Evolutionary conservation across 2,797 vertebrate species (phyloP), one percentile per base, ranked within the genome.

Genomic region (Staurois parvus): DNA sequence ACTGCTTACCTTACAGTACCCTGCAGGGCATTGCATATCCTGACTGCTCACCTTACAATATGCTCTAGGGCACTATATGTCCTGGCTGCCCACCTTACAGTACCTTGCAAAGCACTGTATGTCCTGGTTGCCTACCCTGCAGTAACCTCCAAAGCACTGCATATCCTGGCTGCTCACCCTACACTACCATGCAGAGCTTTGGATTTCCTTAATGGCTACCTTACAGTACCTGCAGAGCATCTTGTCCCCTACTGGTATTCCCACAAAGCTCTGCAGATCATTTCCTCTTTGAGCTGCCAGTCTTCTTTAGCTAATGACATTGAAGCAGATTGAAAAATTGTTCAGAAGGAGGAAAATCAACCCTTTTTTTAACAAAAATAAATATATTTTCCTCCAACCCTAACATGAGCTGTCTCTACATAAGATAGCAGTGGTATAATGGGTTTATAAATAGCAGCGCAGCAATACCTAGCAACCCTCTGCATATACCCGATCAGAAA

Each of bases 381-480:
- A 48, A 69, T 56, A 32, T 26, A 13, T 37, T n/a, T 72, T 72
- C 37, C 68, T 56, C 13, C 9, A 62, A 62, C 4, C 12, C 48
- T 15, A 24, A 12, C 15, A 26, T 8, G 10, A 26, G 30, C 34
- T 72, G 70, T 26, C 32, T 37, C 19, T 19, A 10, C 26, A 80
- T 34, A 52, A 48, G 40, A 37, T n/a, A 26, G n/a, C 24, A 7
- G 78, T 28, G 79, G 59, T 72, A 72, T 72, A 72, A 81, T 62
- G 21, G 56, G 69, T 11, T 52, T 82, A 82, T 82, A 74, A 82
- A 83, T 83, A 76, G 81, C 37, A 30, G 70, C 28, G 10, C 4
- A 8, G 37, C 45, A 62, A 76, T 83, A 75, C 81, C 72, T 67
- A 83, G 72, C 72, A 83, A 76, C 81, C 21, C 81, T 4, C 52